phyloP scores from a whole-genome alignment of 2,113 vertebrate species.

The Nerophis ophidion region DNA sequence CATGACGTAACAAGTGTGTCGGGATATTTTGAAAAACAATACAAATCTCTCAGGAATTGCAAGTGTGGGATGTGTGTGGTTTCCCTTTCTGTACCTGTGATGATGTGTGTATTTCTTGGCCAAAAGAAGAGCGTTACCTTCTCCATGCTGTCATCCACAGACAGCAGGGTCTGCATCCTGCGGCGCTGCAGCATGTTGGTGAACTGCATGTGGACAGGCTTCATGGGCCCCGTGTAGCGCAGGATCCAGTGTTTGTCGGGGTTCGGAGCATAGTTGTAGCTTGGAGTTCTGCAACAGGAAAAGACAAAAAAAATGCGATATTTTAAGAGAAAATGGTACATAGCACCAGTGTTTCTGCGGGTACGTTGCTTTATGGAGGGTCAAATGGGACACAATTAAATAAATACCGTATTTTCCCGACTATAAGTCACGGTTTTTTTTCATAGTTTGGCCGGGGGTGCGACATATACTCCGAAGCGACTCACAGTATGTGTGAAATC shows the following conservation, averaged over 20 bases:
- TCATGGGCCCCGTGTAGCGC: slow-evolving; percentile 95
- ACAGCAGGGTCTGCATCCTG: slow-evolving; percentile 91
- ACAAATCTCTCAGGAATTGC: slow-evolving; percentile 56
- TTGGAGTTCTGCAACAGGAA: slow-evolving; percentile 79
- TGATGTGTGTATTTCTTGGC: slow-evolving; percentile 9
- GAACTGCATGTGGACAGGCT: slow-evolving; percentile 97
- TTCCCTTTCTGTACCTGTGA: slow-evolving; percentile 2
- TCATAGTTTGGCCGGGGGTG: too few relatives aligned
- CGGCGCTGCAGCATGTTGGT: slow-evolving; percentile 94
- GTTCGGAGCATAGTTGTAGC: slow-evolving; percentile 95
- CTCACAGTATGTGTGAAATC: too few relatives aligned
- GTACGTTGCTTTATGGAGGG: too few relatives aligned
- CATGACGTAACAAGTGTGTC: slow-evolving; percentile 57
- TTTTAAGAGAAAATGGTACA: not conserved
- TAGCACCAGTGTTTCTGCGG: not conserved
- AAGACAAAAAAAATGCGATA: not conserved
- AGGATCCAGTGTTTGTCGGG: slow-evolving; percentile 98
- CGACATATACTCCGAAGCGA: too few relatives aligned
- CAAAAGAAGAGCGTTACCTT: slow-evolving; percentile 68
- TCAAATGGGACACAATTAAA: too few relatives aligned
- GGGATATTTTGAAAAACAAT: slow-evolving; percentile 49
- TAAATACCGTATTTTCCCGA: too few relatives aligned
- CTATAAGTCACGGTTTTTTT: too few relatives aligned
- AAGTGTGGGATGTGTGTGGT: slow-evolving; percentile 28
- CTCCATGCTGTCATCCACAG: slow-evolving; percentile 93